A percentile compares a stretch with the other conserved stretches of the same genome.
Evolutionary conservation across 2,888 invertebrate species (phyloP).

Genomic region (Platerodrilus igneus): DNA sequence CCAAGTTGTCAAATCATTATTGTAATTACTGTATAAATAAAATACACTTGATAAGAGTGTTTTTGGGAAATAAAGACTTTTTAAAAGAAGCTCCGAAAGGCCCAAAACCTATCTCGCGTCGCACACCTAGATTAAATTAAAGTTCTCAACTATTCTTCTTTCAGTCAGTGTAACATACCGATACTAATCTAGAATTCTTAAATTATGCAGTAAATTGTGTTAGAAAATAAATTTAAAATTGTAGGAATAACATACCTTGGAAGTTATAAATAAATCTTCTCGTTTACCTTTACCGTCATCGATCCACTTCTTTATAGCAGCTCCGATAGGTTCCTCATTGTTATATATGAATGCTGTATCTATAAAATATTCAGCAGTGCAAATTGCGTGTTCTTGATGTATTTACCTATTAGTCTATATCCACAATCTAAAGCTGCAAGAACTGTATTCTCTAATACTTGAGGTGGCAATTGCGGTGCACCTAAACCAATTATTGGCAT

Average conservation of each 20-base stretch:
- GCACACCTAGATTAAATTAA: too few species aligned
- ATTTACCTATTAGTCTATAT: slow-evolving; percentile 64
- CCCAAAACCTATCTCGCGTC: too few species aligned
- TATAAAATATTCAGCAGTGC: slow-evolving; percentile 34
- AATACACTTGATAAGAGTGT: too few species aligned
- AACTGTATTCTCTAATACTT: slow-evolving; percentile 61
- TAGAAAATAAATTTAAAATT: not conserved
- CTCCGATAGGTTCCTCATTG: slow-evolving; percentile 72
- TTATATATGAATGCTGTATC: slow-evolving; percentile 78
- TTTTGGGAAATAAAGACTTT: too few species aligned
- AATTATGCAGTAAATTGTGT: not conserved
- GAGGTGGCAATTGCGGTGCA: slow-evolving; percentile 66
- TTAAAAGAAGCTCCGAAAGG: too few species aligned
- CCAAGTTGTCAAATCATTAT: too few species aligned
- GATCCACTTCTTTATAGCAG: slow-evolving; percentile 63
- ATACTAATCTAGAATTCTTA: too few species aligned
- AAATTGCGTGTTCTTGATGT: too few species aligned
- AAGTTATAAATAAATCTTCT: slow-evolving; percentile 71
- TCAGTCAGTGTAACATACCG: too few species aligned
- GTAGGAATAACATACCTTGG: slow-evolving; percentile 57
- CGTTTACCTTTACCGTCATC: slow-evolving; percentile 59
- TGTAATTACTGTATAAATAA: too few species aligned
- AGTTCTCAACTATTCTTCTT: too few species aligned
- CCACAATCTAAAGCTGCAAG: slow-evolving; percentile 63
- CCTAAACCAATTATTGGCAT: slow-evolving; percentile 72